Percentiles rank a stretch among this genome's conserved stretches.
These are phyloP conservation scores for Microcebus lehilahytsara DNA, from an alignment of 2,113 vertebrate genomes.

Conservation along the genomic window DNA sequence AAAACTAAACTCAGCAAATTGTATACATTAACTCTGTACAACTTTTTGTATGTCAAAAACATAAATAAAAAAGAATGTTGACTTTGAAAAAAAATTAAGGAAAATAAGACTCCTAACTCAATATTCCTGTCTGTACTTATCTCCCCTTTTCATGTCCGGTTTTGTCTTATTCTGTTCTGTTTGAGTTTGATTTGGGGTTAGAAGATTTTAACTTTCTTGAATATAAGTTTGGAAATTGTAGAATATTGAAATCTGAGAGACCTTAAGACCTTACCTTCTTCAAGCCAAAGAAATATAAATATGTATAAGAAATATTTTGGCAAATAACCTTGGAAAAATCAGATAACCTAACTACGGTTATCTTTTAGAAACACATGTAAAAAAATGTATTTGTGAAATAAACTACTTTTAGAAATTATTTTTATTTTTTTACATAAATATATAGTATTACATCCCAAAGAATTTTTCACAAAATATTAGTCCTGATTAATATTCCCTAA, in stretches of 20 bases:
- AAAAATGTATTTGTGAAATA: not conserved
- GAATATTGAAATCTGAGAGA: not conserved
- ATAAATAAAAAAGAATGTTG: not conserved
- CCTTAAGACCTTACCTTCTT: not conserved
- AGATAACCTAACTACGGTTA: not conserved
- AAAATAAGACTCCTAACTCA: not conserved
- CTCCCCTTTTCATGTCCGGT: not conserved
- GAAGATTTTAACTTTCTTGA: not conserved
- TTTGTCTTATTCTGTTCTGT: not conserved
- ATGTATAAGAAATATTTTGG: not conserved
- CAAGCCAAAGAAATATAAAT: not conserved
- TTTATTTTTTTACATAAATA: not conserved
- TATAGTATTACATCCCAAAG: not conserved
- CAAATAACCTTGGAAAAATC: constrained; percentile 8
- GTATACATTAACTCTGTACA: not conserved
- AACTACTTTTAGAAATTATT: not conserved
- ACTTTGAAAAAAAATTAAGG: not conserved
- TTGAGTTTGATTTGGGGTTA: not conserved
- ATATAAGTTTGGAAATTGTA: not conserved
- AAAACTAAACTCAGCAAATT: not conserved
- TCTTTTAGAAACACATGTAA: not conserved
- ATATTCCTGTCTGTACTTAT: not conserved
- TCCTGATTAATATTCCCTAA: not conserved
- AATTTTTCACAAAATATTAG: not conserved
- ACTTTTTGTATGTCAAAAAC: not conserved